Conservation (phyloP, 2,888 invertebrate species). For the Teleogryllus oceanicus region DNA sequence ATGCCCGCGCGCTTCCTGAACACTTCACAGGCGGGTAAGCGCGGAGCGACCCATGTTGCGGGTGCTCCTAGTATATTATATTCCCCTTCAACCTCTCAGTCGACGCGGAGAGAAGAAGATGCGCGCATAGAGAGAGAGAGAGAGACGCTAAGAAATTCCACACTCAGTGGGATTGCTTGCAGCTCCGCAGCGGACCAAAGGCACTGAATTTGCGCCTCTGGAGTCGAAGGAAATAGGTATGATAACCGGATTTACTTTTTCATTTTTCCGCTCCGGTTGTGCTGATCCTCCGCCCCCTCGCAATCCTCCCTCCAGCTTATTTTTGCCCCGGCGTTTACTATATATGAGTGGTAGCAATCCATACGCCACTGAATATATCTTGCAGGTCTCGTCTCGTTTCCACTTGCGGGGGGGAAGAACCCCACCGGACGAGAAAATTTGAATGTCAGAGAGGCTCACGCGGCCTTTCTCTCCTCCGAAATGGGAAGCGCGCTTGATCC, state of each 20-base stretch:
- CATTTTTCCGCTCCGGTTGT: conserved; percentile 49
- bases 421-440: conserved; percentile 3
- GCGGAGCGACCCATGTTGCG: not conserved
- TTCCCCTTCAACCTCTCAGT: not conserved
- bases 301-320: not conserved
- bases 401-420: not conserved
- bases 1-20: not conserved
- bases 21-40: not conserved
- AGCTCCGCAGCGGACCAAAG: not conserved
- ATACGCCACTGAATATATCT: conserved; percentile 18
- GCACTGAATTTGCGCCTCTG: conserved; percentile 34
- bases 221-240: conserved; percentile 49
- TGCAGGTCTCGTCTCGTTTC: conserved; percentile 7
- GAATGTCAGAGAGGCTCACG: conserved; percentile 6
- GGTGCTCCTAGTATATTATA: not conserved
- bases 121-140: not conserved
- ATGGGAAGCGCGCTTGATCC: not conserved
- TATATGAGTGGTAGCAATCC: conserved; percentile 10
- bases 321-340: conserved; percentile 7
- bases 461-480: not conserved
- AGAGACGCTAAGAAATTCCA: not conserved
- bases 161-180: conserved; percentile 20
- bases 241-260: conserved; percentile 55
- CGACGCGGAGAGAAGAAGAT: not conserved
- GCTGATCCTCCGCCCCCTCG: conserved; percentile 27